phyloP scores from a whole-genome alignment of 2,797 vertebrate species.

The Pseudochirops corinnae region DNA sequence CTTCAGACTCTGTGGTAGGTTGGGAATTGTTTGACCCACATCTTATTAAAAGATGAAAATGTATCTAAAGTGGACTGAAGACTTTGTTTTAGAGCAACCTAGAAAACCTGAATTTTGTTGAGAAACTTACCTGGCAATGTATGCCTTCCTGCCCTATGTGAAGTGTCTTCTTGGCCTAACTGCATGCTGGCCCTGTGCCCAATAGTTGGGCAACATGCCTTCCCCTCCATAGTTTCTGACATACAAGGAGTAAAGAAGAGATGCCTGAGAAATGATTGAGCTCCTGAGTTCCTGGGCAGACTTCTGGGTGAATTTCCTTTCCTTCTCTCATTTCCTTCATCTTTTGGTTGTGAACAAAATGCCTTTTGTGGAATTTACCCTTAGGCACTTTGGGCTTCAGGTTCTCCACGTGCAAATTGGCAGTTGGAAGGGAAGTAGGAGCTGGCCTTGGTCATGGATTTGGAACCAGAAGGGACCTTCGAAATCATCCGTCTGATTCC shows the following conservation, averaged over 20 bases:
- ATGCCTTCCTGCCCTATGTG: neutral
- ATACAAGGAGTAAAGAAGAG: neutral
- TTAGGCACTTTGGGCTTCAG: too few species aligned
- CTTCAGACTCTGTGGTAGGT: conserved; percentile 47
- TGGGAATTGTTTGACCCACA: conserved; percentile 54
- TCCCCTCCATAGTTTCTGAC: neutral
- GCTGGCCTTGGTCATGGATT: too few species aligned
- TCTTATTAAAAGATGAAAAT: conserved; percentile 55
- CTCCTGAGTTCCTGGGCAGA: neutral
- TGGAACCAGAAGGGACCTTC: too few species aligned
- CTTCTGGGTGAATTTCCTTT: too few species aligned
- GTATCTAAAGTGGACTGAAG: conserved; percentile 26
- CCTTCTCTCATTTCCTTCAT: too few species aligned
- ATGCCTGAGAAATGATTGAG: neutral
- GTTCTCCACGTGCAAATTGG: too few species aligned
- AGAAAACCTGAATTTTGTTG: neutral
- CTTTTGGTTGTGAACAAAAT: too few species aligned
- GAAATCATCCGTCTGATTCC: too few species aligned
- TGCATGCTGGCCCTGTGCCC: neutral
- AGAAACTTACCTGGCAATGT: neutral
- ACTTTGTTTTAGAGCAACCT: neutral
- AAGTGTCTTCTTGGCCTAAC: neutral
- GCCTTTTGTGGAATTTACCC: too few species aligned
- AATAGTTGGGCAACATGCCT: neutral
- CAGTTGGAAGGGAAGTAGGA: too few species aligned